Evolutionary conservation across 2,888 invertebrate species (phyloP).

Genomic region (Eupeodes latifasciatus): DNA sequence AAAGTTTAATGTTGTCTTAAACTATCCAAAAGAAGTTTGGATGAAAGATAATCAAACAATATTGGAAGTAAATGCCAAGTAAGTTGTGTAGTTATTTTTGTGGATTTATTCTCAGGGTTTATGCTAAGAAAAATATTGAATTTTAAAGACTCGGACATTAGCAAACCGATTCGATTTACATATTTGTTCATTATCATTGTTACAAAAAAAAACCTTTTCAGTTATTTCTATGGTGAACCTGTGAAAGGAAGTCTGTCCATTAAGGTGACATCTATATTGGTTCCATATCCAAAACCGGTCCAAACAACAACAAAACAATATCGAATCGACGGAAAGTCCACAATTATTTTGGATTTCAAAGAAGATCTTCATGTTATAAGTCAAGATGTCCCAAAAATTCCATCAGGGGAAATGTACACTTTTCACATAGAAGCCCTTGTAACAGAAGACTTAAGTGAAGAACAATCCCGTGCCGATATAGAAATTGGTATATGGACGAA

Average conservation of each 20-base stretch:
- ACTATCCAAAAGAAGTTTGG: conserved; percentile 90
- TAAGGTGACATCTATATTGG: conserved; percentile 88
- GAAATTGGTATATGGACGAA: conserved; percentile 87
- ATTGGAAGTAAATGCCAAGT: conserved; percentile 87
- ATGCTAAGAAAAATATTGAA: too few relatives aligned
- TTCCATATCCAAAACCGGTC: conserved; percentile 82
- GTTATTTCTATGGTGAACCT: conserved; percentile 90
- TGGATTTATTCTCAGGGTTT: conserved; percentile 78
- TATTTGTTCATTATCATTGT: too few relatives aligned
- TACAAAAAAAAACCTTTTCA: neutral
- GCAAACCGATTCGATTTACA: too few relatives aligned
- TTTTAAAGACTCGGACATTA: too few relatives aligned
- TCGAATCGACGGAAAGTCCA: conserved; percentile 85
- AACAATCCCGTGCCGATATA: conserved; percentile 83
- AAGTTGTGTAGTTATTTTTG: conserved; percentile 79
- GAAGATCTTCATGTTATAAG: conserved; percentile 87
- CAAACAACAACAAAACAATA: conserved; percentile 34
- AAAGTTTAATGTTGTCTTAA: conserved; percentile 93
- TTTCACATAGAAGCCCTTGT: conserved; percentile 91
- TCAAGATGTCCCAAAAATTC: neutral
- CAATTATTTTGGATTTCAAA: conserved; percentile 89
- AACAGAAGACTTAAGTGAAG: conserved; percentile 92
- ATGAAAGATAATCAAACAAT: conserved; percentile 86
- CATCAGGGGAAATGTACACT: neutral
- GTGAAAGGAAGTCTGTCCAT: conserved; percentile 94